Base-by-base conservation (phyloP, 2,797 vertebrate genomes). In the Tiaroga cobitis region DNA sequence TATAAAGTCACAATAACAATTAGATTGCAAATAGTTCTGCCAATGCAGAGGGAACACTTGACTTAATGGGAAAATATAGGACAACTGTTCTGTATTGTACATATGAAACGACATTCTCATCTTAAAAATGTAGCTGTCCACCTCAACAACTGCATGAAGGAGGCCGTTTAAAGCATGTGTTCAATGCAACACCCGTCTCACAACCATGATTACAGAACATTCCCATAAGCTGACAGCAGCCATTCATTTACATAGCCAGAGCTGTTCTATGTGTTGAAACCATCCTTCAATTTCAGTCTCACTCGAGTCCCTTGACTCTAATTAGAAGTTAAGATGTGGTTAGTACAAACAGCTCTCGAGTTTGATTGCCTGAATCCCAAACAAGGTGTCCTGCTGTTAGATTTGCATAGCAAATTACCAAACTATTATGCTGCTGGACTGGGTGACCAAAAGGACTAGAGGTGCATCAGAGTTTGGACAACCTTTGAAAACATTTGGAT, bases 241-340 rank as follows among this genome's bases (percentile, higher is more conserved):
- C 56, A 29, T 49, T 63, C 39, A 83, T 59, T 78, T 26, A 78
- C 75, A 78, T 41, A 61, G 54, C 75, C 75, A 41, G 8, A 78
- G 75, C 49, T 11, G 73, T 6, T 56, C 75, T 59, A 19, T 61
- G 75, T 11, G 34, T 54, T 26, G 34, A 77, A 59, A 41, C 34
- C 13, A 5, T 78, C 75, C 56, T 29, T 59, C 54, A 78, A 29
- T 61, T 61, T 41, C 75, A 78, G 26, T 32, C 39, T 79, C 18
- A 3, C 37, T 65, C 39, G 1, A 21, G 59, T 65, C 59, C 77
- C 61, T 46, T 16, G 77, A 80, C 63, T 51, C 79, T 67, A 80
- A 69, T 69, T 69, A 69, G 3, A 80, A 80, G 63, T 80, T 67
- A 80, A 68, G 63, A 80, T 51, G 63, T 79, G 79, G 63, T 49